Evolutionary conservation across 2,113 vertebrate species (phyloP).

Genomic region (Argyrosomus japonicus): DNA sequence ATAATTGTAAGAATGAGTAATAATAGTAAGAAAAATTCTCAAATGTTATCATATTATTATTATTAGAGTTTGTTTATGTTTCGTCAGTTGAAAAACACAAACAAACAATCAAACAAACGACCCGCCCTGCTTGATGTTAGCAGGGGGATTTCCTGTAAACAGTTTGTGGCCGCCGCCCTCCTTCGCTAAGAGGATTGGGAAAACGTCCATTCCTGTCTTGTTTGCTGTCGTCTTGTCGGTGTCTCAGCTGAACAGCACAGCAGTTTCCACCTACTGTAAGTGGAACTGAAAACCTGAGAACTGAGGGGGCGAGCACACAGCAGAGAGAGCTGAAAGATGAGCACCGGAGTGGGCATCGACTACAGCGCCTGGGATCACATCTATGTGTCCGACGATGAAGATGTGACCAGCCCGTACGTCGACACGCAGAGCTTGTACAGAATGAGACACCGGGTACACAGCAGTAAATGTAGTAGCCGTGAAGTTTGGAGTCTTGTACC

Average conservation of each 20-base stretch:
- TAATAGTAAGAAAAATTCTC: neutral
- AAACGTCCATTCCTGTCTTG: neutral
- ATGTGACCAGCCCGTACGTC: constrained; percentile 90
- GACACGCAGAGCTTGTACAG: constrained; percentile 92
- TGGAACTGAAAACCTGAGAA: neutral
- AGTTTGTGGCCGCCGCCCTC: neutral
- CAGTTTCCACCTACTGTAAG: neutral
- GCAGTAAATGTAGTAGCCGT: constrained; percentile 50
- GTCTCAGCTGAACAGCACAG: neutral
- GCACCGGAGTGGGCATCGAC: constrained; percentile 86
- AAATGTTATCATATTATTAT: neutral
- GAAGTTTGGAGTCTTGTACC: constrained; percentile 40
- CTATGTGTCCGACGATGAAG: constrained; percentile 94
- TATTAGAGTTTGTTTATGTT: neutral
- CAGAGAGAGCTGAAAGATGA: constrained; percentile 65
- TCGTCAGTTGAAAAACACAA: too few relatives aligned
- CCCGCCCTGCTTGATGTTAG: too few relatives aligned
- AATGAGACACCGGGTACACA: constrained; percentile 92
- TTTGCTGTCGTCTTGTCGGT: neutral
- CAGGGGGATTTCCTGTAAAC: neutral
- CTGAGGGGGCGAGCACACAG: too few relatives aligned
- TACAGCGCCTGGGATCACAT: constrained; percentile 95
- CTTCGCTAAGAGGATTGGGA: constrained; percentile 40
- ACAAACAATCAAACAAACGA: too few relatives aligned
- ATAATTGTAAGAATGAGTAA: neutral